phyloP scores from a whole-genome alignment of 2,888 invertebrate species.

The Aquatica leii region DNA sequence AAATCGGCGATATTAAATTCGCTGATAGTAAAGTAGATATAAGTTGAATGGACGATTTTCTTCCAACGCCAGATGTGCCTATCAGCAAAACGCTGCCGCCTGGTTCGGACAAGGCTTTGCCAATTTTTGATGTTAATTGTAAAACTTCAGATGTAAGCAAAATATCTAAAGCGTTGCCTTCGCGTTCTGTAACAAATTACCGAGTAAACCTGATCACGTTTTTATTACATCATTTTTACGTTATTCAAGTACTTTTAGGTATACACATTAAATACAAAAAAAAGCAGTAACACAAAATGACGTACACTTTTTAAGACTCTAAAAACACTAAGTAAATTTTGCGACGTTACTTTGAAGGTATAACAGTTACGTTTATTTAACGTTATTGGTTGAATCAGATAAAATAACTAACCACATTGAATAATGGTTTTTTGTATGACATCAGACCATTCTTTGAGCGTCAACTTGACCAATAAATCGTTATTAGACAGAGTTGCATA shows the following conservation, averaged over 20 bases:
- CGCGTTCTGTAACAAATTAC: too few relatives aligned
- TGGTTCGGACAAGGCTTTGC: conserved; percentile 68
- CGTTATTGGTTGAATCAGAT: too few relatives aligned
- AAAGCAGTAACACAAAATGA: too few relatives aligned
- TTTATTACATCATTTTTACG: too few relatives aligned
- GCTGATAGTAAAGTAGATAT: conserved; percentile 77
- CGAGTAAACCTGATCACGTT: too few relatives aligned
- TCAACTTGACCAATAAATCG: too few relatives aligned
- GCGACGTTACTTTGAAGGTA: too few relatives aligned
- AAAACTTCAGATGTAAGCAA: conserved; percentile 74
- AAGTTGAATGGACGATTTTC: conserved; percentile 79
- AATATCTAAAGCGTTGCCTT: conserved; percentile 68
- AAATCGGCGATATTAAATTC: conserved; percentile 61
- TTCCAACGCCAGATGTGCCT: conserved; percentile 82
- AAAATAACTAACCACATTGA: conserved; percentile 68
- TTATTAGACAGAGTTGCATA: too few relatives aligned
- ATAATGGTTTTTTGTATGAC: conserved; percentile 70
- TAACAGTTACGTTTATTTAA: too few relatives aligned
- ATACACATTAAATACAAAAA: conserved; percentile 6
- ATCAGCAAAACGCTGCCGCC: conserved; percentile 74
- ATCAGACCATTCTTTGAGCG: conserved; percentile 71
- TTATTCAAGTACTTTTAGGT: too few relatives aligned
- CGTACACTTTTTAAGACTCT: too few relatives aligned
- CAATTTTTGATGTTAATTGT: conserved; percentile 69
- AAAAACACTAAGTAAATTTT: too few relatives aligned